Conservation (phyloP, 1,140 invertebrate species). For the Polyergus mexicanus region DNA sequence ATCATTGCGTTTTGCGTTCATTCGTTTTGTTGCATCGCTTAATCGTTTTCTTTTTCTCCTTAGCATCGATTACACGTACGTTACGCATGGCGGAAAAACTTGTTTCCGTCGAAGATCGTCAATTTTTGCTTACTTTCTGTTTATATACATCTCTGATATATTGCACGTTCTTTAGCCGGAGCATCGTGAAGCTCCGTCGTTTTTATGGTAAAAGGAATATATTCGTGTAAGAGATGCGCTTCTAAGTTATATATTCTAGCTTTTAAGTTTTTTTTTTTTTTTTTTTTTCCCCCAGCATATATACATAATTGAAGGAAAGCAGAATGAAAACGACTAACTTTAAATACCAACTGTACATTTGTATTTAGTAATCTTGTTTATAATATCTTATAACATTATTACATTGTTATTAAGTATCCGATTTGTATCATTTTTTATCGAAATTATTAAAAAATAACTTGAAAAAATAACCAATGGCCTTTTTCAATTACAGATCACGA, state of each 20-base stretch:
- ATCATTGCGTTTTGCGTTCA: conserved; percentile 65
- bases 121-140: conserved; percentile 44
- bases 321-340: conserved; percentile 84
- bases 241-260: conserved; percentile 73
- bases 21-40: conserved; percentile 70
- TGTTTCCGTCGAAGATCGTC: conserved; percentile 27
- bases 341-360: conserved; percentile 85
- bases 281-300: conserved; percentile 74
- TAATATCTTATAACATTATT: conserved; percentile 84
- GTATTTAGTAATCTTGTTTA: conserved; percentile 87
- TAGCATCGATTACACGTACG: neutral
- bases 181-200: conserved; percentile 68
- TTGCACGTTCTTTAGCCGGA: conserved; percentile 28
- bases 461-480: conserved; percentile 78
- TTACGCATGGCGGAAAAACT: neutral
- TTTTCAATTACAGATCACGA: conserved; percentile 27
- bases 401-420: conserved; percentile 87
- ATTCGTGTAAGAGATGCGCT: conserved; percentile 39
- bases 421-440: conserved; percentile 87
- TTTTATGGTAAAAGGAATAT: conserved; percentile 34
- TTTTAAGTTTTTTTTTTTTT: conserved; percentile 76
- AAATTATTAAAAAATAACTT: conserved; percentile 87
- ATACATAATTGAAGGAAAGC: conserved; percentile 80
- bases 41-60: conserved; percentile 59
- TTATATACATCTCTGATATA: conserved; percentile 6